Evolutionary conservation across 1,140 invertebrate species (phyloP), one percentile per base, ranked within the genome.

Genomic region (Cryptotermes secundus): DNA sequence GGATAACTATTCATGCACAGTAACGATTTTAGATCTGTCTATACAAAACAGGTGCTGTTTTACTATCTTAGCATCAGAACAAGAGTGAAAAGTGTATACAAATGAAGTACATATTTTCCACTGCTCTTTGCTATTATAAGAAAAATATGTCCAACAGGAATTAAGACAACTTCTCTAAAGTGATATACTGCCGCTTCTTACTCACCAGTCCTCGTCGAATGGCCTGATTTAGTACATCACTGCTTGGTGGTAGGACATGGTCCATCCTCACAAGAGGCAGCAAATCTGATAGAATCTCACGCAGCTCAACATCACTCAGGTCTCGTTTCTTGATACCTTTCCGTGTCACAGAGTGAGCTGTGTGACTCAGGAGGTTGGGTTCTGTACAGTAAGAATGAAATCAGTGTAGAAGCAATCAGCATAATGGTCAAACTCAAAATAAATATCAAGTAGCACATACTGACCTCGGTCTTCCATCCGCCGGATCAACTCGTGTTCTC

Each of bases 361-460:
- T 98, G 88, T 98, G 96, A 88, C 95, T 97, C 53, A 98, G 92
- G 81, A 98, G 90, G 91, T 98, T 98, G 16, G 97, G 97, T 88
- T 98, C 97, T 92, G 92, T 87, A 89, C 90, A 85, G 6, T 12
- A 19, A 10, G 12, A 42, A 36, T 22, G 38, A 24, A 72, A 26
- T 72, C 31, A 72, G 45, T 72, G 26, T 72, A 72, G 1, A 14
- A 72, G 26, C 26, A n/a, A 72, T 14, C 0, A 72, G 26, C 59
- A 72, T n/a, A 83, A 45, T 81, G 82, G 45, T 53, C 38, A 84
- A 80, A n/a, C 84, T 10, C 9, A 86, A 81, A 36, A 82, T 84
- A 4, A 34, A 79, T 34, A 79, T 45, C 0, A 42, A 24, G 26
- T 10, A 38, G n/a, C 65, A 34, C 81, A n/a, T n/a, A 72, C 85